A percentile compares a stretch with the other conserved stretches of the same genome.
phyloP scores from a whole-genome alignment of 2,797 vertebrate species.

The Ceryle rudis region DNA sequence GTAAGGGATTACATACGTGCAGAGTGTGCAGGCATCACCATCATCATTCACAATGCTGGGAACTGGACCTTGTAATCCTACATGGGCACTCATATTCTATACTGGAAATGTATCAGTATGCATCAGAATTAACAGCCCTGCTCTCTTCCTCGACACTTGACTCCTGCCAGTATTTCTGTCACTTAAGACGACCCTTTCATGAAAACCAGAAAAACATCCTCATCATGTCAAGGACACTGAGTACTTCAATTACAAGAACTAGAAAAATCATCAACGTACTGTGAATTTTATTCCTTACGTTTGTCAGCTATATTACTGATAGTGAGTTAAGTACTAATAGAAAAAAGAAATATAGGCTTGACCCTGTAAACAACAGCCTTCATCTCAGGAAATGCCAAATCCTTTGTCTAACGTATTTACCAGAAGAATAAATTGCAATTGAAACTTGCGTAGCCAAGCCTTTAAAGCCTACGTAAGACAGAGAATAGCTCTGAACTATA shows the following conservation, averaged over 20 bases:
- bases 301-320: not conserved
- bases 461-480: not conserved
- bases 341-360: not conserved
- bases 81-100: rapidly evolving
- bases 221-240: not conserved
- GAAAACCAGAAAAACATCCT: not conserved
- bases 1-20: rapidly evolving
- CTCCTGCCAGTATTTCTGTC: not conserved
- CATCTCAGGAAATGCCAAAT: not conserved
- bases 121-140: not conserved
- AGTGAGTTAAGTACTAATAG: not conserved
- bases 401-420: not conserved
- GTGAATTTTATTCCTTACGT: not conserved
- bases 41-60: not conserved
- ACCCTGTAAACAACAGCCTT: not conserved
- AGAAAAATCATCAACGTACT: constrained; percentile 6
- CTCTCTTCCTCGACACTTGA: not conserved
- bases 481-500: not conserved
- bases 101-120: not conserved
- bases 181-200: not conserved
- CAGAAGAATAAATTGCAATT: not conserved
- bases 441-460: not conserved
- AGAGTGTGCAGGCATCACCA: not conserved
- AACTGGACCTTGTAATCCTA: not conserved
- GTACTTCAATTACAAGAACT: constrained; percentile 22